Evolutionary conservation across 2,888 invertebrate genomes (phyloP).

Genomic region (Calephelis perditalis): DNA sequence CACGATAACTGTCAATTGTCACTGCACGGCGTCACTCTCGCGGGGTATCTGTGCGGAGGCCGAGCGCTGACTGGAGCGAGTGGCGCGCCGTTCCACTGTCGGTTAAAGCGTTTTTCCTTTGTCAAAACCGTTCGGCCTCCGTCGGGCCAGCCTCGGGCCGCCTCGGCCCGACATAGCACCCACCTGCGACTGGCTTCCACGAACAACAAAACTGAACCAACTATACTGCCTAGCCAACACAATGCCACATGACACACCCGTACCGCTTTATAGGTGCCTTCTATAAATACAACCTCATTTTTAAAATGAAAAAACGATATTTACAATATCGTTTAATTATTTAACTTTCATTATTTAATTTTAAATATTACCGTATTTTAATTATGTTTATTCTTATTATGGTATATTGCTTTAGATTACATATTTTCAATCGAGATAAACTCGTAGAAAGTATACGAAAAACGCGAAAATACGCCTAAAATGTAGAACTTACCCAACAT

Average conservation of each 20-base stretch:
- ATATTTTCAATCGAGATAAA: too few species aligned
- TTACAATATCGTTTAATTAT: too few species aligned
- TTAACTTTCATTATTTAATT: too few species aligned
- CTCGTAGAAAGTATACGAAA: too few species aligned
- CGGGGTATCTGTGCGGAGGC: constrained; percentile 56
- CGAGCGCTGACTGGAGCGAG: constrained; percentile 66
- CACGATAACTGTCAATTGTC: constrained; percentile 76
- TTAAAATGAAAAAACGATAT: too few species aligned
- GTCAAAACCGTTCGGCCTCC: constrained; percentile 32
- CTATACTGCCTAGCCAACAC: constrained; percentile 36
- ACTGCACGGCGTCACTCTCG: constrained; percentile 63
- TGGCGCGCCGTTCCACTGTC: constrained; percentile 17
- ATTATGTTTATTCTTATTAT: too few species aligned
- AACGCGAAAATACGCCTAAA: too few species aligned
- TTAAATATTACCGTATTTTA: too few species aligned
- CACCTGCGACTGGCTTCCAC: constrained; percentile 61
- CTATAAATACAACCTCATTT: constrained; percentile 41
- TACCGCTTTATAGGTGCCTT: constrained; percentile 32
- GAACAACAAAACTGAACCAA: constrained; percentile 66
- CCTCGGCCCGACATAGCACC: constrained; percentile 48
- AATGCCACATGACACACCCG: constrained; percentile 44
- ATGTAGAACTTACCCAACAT: not conserved
- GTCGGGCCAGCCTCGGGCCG: constrained; percentile 41
- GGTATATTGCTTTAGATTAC: too few species aligned
- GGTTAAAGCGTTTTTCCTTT: constrained; percentile 25